Base-by-base conservation (phyloP, 2,797 vertebrate genomes). In the Podarcis siculus region DNA sequence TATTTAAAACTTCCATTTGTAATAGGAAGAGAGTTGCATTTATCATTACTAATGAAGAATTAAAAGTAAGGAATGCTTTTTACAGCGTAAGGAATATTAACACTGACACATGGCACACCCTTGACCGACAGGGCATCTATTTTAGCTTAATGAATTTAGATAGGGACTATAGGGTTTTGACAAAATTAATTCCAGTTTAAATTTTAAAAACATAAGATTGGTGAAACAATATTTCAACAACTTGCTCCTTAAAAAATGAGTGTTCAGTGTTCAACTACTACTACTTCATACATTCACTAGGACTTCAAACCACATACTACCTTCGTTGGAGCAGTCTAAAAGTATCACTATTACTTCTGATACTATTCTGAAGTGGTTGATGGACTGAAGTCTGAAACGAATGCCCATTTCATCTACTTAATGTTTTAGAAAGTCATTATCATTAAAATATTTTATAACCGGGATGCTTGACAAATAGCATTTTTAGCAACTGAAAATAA, bases 381-480 rank as follows among this genome's bases (percentile, higher is more conserved):
- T 45, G 45, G 82, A 79, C 35, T 76, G 69, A 84, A 84, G 30
- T 79, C 76, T 85, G 67, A 89, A 85, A 73, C 15, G 30, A n/a
- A 72, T 79, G 3, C 13, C 76, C n/a, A 75, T 55, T 85, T 89
- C 76, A 86, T 35, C 82, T 64, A 72, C 78, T 23, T 64, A 66
- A 58, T 67, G 23, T 39, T 89, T 81, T 55, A 85, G 39, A 81
- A 81, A 21, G 71, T 76, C 39, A 85, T 23, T 55, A 4, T 25
- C 42, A 67, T 88, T 8, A 85, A 79, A 88, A 83, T 76, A 81
- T 81, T 86, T 81, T 80, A 19, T 67, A 69, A 87, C 39, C 25
- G 75, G 55, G 27, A 67, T 37, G 64, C 39, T 37, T 81, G 42
- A 75, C 3, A 83, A 75, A 39, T 67, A 49, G 30, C 37, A 73